Percentiles rank a stretch among this genome's conserved stretches.
These are phyloP conservation scores for Watsonalla binaria DNA, from an alignment of 2,888 invertebrate species.

Conservation along the genomic window DNA sequence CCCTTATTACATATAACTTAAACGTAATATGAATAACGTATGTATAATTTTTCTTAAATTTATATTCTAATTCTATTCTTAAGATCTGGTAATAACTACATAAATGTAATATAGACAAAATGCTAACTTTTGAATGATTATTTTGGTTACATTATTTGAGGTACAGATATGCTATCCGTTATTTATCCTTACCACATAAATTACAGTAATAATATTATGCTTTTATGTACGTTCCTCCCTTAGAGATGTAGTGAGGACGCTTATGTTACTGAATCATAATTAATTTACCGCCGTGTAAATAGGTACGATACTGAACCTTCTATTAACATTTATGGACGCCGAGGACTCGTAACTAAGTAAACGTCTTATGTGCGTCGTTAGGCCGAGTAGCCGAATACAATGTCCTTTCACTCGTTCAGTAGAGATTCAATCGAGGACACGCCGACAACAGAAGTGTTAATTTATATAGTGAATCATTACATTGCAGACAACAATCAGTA, in stretches of 20 bases:
- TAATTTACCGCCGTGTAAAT: background rate
- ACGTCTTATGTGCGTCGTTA: background rate
- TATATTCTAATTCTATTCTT: too few relatives aligned
- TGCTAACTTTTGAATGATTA: too few relatives aligned
- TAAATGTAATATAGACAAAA: too few relatives aligned
- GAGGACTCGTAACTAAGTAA: background rate
- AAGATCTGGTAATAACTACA: too few relatives aligned
- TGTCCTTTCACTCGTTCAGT: slow-evolving; percentile 1
- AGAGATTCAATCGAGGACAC: slow-evolving; percentile 9
- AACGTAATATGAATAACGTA: too few relatives aligned
- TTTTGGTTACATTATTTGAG: too few relatives aligned
- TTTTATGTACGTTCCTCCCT: background rate
- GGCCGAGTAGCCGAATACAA: background rate
- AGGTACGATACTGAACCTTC: background rate
- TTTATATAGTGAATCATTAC: slow-evolving; percentile 37
- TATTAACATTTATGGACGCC: background rate
- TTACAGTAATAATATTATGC: background rate
- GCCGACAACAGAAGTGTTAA: slow-evolving; percentile 26
- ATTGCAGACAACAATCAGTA: slow-evolving; percentile 42
- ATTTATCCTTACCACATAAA: slow-evolving; percentile 13
- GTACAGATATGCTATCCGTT: background rate
- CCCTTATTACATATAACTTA: too few relatives aligned
- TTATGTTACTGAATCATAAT: background rate
- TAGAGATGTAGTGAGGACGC: background rate
- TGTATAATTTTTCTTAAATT: too few relatives aligned